These are phyloP conservation scores for Drosophila sulfurigaster DNA, from an alignment of 1,140 invertebrate species.

Conservation along the genomic window DNA sequence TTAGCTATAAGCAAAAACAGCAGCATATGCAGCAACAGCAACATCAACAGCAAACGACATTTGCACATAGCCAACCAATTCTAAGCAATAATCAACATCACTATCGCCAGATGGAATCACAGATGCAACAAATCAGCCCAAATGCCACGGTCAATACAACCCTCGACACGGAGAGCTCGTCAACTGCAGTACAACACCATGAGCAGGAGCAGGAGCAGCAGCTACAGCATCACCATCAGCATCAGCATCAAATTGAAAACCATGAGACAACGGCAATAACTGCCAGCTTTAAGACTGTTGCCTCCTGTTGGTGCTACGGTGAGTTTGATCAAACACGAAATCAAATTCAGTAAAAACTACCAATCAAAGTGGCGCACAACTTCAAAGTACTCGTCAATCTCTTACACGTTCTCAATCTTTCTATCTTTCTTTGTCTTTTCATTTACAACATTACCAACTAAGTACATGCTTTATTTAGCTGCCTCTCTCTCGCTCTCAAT, in stretches of 20 bases:
- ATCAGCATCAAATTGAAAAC: conserved; percentile 21
- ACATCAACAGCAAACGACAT: conserved; percentile 44
- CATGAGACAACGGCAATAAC: conserved; percentile 36
- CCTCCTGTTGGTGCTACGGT: conserved; percentile 85
- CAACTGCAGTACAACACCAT: conserved; percentile 21
- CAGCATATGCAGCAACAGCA: conserved; percentile 57
- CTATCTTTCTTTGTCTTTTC: conserved; percentile 18
- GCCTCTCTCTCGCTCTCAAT: conserved; percentile 38
- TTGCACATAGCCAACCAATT: conserved; percentile 49
- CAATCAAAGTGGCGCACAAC: conserved; percentile 74
- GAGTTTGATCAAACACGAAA: conserved; percentile 77
- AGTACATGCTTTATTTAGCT: conserved; percentile 50
- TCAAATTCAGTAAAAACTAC: conserved; percentile 59
- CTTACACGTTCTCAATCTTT: not conserved
- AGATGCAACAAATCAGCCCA: conserved; percentile 46
- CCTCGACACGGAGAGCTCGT: conserved; percentile 38
- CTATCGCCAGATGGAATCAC: conserved; percentile 70
- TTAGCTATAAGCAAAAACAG: conserved; percentile 65
- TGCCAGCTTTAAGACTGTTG: conserved; percentile 71
- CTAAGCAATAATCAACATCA: conserved; percentile 62
- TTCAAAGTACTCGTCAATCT: conserved; percentile 46
- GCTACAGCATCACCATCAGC: conserved; percentile 26
- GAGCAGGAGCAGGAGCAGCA: not conserved
- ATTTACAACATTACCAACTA: conserved; percentile 34
- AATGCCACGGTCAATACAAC: conserved; percentile 62